These are phyloP conservation scores for Entomobrya proxima DNA, from an alignment of 2,888 invertebrate species.

Conservation along the genomic window DNA sequence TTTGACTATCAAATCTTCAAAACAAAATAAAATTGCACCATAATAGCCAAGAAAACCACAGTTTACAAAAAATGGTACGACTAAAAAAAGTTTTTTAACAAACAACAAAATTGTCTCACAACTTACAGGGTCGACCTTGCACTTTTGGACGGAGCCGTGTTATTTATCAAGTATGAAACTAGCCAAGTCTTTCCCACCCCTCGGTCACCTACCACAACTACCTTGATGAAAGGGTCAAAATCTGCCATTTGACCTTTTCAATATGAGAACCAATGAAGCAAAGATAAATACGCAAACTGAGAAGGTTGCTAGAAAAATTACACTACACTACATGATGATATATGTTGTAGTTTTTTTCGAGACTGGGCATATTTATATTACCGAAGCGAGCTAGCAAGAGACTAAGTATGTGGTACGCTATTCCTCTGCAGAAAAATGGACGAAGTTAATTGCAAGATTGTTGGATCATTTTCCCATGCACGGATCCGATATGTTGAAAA, in stretches of 20 bases:
- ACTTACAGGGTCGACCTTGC: constrained; percentile 88
- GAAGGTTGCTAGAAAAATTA: not conserved
- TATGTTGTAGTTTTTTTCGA: too few species aligned
- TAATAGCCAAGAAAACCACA: too few species aligned
- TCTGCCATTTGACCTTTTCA: constrained; percentile 59
- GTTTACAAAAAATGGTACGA: too few species aligned
- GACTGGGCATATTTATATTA: too few species aligned
- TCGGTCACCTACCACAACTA: constrained; percentile 93
- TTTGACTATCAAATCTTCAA: constrained; percentile 90
- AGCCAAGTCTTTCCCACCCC: constrained; percentile 94
- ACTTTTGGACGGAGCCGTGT: constrained; percentile 90
- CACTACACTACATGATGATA: not conserved
- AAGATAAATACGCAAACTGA: too few species aligned
- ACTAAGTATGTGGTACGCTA: too few species aligned
- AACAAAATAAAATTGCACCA: not conserved
- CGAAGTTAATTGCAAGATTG: not conserved
- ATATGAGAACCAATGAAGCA: too few species aligned
- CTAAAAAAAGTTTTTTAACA: not conserved
- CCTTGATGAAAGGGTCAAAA: constrained; percentile 80
- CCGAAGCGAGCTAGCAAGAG: too few species aligned
- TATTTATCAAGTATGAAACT: constrained; percentile 89
- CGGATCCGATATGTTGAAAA: not conserved
- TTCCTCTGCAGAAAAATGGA: too few species aligned
- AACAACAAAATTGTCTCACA: not conserved
- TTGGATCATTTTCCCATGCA: constrained; percentile 24